Conservation (phyloP, 2,888 invertebrate species). For the Gastrophysa polygoni region DNA sequence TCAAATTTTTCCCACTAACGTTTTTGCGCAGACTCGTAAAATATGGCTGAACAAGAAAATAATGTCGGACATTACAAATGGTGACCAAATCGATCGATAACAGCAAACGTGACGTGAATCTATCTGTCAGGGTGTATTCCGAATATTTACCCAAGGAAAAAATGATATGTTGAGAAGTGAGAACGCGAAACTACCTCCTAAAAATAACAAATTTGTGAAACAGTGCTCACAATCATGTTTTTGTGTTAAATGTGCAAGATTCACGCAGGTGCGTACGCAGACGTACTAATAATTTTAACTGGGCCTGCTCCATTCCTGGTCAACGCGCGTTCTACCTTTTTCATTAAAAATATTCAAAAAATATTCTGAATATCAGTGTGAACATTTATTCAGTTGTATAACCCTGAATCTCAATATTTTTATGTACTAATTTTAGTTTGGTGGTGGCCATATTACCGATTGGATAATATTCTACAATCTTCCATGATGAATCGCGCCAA, state of each 20-base stretch:
- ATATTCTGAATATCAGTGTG: neutral
- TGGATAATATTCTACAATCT: conserved; percentile 20
- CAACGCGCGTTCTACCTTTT: conserved; percentile 52
- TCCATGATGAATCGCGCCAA: conserved; percentile 52
- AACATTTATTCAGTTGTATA: neutral
- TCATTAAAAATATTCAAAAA: conserved; percentile 6
- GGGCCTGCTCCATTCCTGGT: conserved; percentile 77
- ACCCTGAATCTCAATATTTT: neutral
- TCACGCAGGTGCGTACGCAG: conserved; percentile 98
- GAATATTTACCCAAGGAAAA: conserved; percentile 52
- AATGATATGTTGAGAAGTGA: conserved; percentile 51
- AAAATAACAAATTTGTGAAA: conserved; percentile 50
- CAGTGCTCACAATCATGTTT: conserved; percentile 57
- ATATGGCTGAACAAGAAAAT: conserved; percentile 69
- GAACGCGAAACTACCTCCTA: conserved; percentile 44
- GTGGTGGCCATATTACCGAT: conserved; percentile 48
- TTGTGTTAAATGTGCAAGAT: conserved; percentile 59
- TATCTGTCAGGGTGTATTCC: conserved; percentile 52
- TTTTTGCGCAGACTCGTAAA: conserved; percentile 71
- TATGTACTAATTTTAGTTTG: neutral
- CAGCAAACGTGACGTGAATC: conserved; percentile 57
- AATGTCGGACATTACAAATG: conserved; percentile 59
- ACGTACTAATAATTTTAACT: conserved; percentile 86
- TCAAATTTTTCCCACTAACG: conserved; percentile 37
- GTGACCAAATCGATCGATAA: conserved; percentile 68